Evolutionary conservation across 1,140 invertebrate genomes (phyloP).

Genomic region (Ditylenchus dipsaci): DNA sequence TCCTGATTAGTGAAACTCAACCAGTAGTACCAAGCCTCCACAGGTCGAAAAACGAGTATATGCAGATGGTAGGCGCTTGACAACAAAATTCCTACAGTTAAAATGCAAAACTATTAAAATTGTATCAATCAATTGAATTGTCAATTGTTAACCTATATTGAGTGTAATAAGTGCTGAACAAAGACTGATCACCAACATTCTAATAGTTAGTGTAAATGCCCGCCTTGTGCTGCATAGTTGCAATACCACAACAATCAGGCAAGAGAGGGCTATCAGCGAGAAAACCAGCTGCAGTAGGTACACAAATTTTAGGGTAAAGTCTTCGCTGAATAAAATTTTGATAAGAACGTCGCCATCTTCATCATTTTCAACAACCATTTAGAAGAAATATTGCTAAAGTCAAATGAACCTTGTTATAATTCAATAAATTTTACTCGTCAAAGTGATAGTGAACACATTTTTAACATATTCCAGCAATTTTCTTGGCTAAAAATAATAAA

Average conservation of each 20-base stretch:
- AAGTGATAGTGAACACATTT: too few species aligned
- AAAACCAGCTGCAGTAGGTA: slow-evolving; percentile 15
- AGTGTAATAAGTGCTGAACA: slow-evolving; percentile 24
- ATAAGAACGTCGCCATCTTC: too few species aligned
- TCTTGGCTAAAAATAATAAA: too few species aligned
- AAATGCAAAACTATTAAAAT: slow-evolving; percentile 12
- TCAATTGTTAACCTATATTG: slow-evolving; percentile 18
- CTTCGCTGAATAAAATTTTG: neutral
- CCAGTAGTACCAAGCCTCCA: slow-evolving; percentile 28
- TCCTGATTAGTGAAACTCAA: slow-evolving; percentile 23
- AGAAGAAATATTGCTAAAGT: too few species aligned
- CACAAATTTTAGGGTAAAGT: slow-evolving; percentile 14
- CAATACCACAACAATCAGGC: slow-evolving; percentile 21
- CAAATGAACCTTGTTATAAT: too few species aligned
- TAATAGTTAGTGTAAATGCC: slow-evolving; percentile 7
- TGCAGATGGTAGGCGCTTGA: slow-evolving; percentile 30
- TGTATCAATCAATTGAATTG: slow-evolving; percentile 7
- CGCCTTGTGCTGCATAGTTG: slow-evolving; percentile 7
- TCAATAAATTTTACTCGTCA: too few species aligned
- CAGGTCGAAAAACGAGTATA: slow-evolving; percentile 18
- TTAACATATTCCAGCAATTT: too few species aligned
- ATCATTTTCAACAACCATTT: too few species aligned
- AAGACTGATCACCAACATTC: slow-evolving; percentile 18
- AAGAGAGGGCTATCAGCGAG: slow-evolving; percentile 18
- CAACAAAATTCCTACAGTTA: slow-evolving; percentile 24